These are phyloP conservation scores for Heliothis subflexa DNA, from an alignment of 1,140 invertebrate species.

Conservation along the genomic window DNA sequence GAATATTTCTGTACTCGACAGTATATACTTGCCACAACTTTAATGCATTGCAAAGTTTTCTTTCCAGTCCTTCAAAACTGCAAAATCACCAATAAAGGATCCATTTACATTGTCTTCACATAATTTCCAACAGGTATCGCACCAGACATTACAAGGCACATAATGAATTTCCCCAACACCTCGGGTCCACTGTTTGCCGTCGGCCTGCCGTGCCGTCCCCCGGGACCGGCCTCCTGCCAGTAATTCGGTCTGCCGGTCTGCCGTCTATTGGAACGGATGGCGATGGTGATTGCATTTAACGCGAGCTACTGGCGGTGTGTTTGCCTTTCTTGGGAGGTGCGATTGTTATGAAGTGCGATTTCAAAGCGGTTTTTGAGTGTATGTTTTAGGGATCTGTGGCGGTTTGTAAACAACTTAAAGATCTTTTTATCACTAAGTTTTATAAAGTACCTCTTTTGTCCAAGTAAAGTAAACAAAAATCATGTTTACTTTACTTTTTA, in stretches of 20 bases:
- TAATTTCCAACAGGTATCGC: background rate
- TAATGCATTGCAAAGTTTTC: too few species aligned
- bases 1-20: too few species aligned
- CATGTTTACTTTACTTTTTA: too few species aligned
- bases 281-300: slow-evolving; percentile 25
- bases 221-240: slow-evolving; percentile 6
- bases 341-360: background rate
- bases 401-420: background rate
- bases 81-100: too few species aligned
- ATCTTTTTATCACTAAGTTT: background rate
- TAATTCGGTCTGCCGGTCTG: slow-evolving; percentile 18
- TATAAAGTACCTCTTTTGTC: too few species aligned
- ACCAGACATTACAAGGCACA: background rate
- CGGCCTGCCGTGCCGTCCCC: background rate
- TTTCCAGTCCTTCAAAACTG: too few species aligned
- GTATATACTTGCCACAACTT: too few species aligned
- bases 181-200: slow-evolving; percentile 11
- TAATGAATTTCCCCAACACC: slow-evolving; percentile 30
- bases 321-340: slow-evolving; percentile 7
- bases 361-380: background rate
- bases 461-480: too few species aligned
- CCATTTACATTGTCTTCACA: too few species aligned
- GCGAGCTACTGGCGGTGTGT: slow-evolving; percentile 1
- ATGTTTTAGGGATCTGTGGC: background rate
- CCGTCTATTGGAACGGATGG: slow-evolving; percentile 20